Evolutionary conservation across 53 echinoderm and acorn worm species (phyloP).

Genomic region (Mesocentrotus franciscanus): DNA sequence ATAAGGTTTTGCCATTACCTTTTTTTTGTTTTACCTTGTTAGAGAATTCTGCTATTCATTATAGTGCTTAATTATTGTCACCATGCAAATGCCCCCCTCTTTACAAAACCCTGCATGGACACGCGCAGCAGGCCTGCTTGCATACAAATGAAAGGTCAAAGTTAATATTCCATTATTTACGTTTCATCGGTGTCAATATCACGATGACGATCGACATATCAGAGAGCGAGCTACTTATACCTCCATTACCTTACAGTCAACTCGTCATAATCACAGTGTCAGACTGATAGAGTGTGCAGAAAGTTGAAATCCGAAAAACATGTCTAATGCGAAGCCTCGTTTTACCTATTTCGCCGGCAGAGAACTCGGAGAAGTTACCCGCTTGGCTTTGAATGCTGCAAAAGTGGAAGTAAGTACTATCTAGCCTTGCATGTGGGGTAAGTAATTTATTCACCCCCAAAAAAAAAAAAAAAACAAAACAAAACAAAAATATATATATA

Average conservation of each 20-base stretch:
- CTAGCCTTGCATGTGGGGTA: too few relatives aligned
- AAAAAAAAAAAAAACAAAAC: too few relatives aligned
- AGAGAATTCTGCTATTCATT: too few relatives aligned
- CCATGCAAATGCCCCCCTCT: too few relatives aligned
- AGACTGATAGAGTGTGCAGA: not conserved
- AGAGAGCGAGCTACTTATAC: not conserved
- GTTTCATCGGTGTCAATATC: not conserved
- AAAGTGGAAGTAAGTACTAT: not conserved
- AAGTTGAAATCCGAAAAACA: not conserved
- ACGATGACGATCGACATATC: not conserved
- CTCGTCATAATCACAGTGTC: not conserved
- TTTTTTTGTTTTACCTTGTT: too few relatives aligned
- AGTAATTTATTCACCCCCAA: too few relatives aligned
- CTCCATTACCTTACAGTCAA: not conserved
- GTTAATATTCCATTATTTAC: not conserved
- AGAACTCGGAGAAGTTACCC: not conserved
- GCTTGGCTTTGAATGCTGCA: slow-evolving; percentile 11
- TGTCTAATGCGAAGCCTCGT: slow-evolving; percentile 5
- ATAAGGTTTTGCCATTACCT: too few relatives aligned
- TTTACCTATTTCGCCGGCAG: slow-evolving; percentile 31
- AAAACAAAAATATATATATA: too few relatives aligned
- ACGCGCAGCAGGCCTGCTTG: too few relatives aligned
- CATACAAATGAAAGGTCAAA: not conserved
- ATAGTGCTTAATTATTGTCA: too few relatives aligned
- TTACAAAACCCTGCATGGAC: too few relatives aligned